Base-by-base conservation (phyloP, 2,888 invertebrate species). In the Abrostola tripartita region DNA sequence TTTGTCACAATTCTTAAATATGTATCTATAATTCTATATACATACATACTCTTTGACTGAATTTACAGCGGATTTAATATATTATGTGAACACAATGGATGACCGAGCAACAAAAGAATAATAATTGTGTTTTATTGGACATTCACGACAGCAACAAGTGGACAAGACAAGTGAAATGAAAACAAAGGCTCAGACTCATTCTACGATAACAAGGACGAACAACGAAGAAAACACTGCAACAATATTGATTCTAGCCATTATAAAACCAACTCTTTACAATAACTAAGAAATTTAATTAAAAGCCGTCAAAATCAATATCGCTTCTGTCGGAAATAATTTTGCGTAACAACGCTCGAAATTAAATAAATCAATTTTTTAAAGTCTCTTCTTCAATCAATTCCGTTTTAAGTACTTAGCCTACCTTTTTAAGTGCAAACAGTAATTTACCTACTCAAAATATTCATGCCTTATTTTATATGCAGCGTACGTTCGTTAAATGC, bases 301-400 rank as follows among this genome's bases (percentile, higher is more conserved):
- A 55, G 38, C 42, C 49, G n/a, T 6, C 14, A 57, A 74, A 68
- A 52, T 63, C 69, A 74, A 71, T 62, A 68, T 74, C 57, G 42
- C 50, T 53, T 57, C 0, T 14, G 6, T 47, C n/a, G 40, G 12
- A n/a, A 62, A 51, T 44, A 52, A 56, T 52, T 44, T 24, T 62
- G n/a, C 10, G 24, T 24, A 47, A 9, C 6, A 47, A 14, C 44
- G 14, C 44, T 24, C 14, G 8, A 24, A 14, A 47, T 56, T 41
- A 52, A 73, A 61, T 70, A 12, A 37, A 51, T 65, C 24, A 53
- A 57, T 37, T n/a, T 44, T 7, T 40, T 14, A 47, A 68, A 49
- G 44, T 52, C 51, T 36, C 53, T n/a, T 6, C 6, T 12, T 42
- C 5, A 10, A 40, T 11, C 24, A 24, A 24, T 24, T 24, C 24